Conservation (phyloP, 1,140 invertebrate genomes). For the Micrasema minimum region DNA sequence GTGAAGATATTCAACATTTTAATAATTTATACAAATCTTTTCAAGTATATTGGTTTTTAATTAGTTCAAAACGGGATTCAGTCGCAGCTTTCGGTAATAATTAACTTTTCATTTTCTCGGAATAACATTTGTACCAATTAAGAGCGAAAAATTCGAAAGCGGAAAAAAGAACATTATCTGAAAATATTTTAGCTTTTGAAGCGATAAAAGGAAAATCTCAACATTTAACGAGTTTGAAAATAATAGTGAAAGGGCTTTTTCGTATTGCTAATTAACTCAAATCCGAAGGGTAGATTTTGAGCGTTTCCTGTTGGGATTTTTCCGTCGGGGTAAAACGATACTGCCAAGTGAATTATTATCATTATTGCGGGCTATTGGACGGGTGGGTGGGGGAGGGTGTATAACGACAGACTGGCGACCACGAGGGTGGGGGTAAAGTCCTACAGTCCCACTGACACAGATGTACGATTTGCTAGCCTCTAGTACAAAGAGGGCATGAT, state of each 20-base stretch:
- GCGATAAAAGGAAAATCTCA: slow-evolving; percentile 4
- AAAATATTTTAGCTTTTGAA: neutral
- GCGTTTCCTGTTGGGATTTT: slow-evolving; percentile 1
- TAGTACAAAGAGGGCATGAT: neutral
- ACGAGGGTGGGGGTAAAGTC: no score
- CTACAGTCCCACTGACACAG: slow-evolving; percentile 26
- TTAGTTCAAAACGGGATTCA: no score
- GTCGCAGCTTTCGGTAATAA: no score
- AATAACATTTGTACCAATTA: neutral
- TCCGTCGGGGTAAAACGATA: neutral
- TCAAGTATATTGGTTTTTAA: no score
- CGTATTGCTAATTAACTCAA: slow-evolving; percentile 7
- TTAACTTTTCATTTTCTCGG: no score
- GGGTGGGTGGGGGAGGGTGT: neutral
- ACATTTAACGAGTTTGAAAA: slow-evolving; percentile 4
- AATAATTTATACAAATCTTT: no score
- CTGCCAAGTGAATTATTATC: slow-evolving; percentile 27
- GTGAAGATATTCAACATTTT: no score
- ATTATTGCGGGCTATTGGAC: slow-evolving; percentile 12
- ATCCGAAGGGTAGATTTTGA: neutral
- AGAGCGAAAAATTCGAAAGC: neutral
- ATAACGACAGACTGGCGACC: slow-evolving; percentile 25
- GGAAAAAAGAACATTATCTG: neutral
- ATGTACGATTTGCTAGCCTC: neutral
- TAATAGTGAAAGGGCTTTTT: neutral